Base-by-base conservation (phyloP, 1,140 invertebrate species). In the Drosophila lini region DNA sequence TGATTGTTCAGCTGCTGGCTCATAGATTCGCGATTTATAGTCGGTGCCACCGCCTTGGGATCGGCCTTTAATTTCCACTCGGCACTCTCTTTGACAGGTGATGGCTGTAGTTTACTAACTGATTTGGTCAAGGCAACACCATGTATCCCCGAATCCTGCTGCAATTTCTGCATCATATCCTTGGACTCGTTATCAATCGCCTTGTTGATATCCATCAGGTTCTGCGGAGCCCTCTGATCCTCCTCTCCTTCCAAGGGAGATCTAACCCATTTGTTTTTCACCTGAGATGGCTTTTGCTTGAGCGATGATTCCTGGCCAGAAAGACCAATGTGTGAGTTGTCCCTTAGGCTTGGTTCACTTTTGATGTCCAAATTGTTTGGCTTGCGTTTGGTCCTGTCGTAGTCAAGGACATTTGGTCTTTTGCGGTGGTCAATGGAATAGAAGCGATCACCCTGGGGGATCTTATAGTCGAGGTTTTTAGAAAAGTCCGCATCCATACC, bases 391-490 rank as follows among this genome's bases (percentile, higher is more conserved):
- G 19, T 15, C 11, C 61, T 78, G 5, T 53, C 70, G 40, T 60
- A 77, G 2, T 82, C 79, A 1, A 64, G 32, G 41, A 64, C 58
- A 45, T 58, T 63, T 5, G 65, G 56, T 50, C 59, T 28, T 0
- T 42, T 47, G 0, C 56, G 76, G n/a, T 80, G 70, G 1, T 31
- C 70, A 2, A 58, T 6, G 0, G 48, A 13, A 22, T 63, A 61
- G 3, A 70, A 63, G 10, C 57, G 77, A 15, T 80, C 68, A n/a
- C 59, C 63, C 2, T 77, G 67, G 1, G 78, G 73, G 44, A 68
- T 7, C 3, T 45, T 73, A 11, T 68, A 78, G 45, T 83, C 83
- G 1, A 78, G 78, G 50, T 53, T 80, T 11, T 77, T 64, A 0
- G 79, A 83, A 41, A 44, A 5, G 0, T 86, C 79, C 0, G 32